Base-by-base conservation (phyloP, 2,797 vertebrate species). In the Momotus momota region DNA sequence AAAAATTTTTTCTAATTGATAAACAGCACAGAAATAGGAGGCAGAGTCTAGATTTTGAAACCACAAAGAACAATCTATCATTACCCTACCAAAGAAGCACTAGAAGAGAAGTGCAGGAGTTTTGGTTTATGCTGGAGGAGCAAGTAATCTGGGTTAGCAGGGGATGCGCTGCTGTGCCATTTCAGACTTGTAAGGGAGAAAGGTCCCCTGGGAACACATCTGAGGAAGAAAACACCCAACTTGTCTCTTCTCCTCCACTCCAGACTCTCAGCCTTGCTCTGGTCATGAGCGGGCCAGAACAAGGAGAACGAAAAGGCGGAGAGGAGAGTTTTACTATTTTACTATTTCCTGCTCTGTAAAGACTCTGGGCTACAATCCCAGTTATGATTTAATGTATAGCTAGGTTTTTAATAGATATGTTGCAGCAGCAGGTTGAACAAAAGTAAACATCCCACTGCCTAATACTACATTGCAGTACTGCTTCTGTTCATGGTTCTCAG, bases 1-100 rank as follows among this genome's bases (percentile, higher is more conserved):
- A 79, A 27, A 73, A 65, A 35, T 35, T 49, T 81, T 64, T 75
- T 31, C n/a, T 96, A 95, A 96, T 70, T 92, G 93, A 91, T 94
- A 93, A 93, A 74, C 60, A 94, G 45, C 29, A 41, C 84, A 78
- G 38, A 49, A 90, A 84, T 33, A 73, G 27, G 29, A 83, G 10
- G 25, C 27, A 92, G 74, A 73, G 17, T 45, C 46, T 88, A 60
- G 22, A 83, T 77, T 89, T 88, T 82, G 26, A 80, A 92, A 71
- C 29, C 12, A 45, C 9, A 14, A 33, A 20, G 14, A 31, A 55
- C 85, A 87, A 35, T 6, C 3, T 21, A 41, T 35, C 45, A 43
- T 52, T 40, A 54, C 15, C 6, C 21, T 60, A n/a, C 29, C 29
- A n/a, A 31, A 38, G 25, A 66, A 72, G 38, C 3, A 58, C 17